A percentile compares a stretch with the other conserved stretches of the same genome.
phyloP scores from a whole-genome alignment of 1,140 invertebrate genomes.

The Drosophila takahashii region DNA sequence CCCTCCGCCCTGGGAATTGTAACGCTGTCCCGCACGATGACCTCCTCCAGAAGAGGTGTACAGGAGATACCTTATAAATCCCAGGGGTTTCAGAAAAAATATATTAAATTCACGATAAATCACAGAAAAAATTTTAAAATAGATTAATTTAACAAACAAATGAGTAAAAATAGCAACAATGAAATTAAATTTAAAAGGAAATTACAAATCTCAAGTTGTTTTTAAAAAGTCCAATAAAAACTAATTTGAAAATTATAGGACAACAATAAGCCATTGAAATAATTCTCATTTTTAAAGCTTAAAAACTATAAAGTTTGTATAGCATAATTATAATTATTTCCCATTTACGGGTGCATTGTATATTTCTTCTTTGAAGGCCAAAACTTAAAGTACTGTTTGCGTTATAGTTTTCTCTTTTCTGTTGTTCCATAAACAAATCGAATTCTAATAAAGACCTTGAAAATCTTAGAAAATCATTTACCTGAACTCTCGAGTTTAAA shows the following conservation, averaged over 20 bases:
- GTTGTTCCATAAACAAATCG: neutral
- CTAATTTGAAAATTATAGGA: too few species aligned
- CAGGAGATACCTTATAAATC: constrained; percentile 59
- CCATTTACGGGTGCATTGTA: neutral
- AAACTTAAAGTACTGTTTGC: neutral
- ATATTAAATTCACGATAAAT: neutral
- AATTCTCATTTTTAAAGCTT: too few species aligned
- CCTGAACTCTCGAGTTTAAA: neutral
- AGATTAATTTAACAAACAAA: neutral
- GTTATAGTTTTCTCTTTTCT: neutral
- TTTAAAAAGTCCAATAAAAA: too few species aligned
- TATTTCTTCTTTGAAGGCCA: neutral
- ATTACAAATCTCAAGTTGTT: too few species aligned
- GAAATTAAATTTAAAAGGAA: too few species aligned
- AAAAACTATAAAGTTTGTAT: neutral
- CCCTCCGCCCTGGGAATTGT: constrained; percentile 12
- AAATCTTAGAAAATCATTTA: neutral
- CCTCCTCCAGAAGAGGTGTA: constrained; percentile 66
- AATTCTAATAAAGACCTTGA: neutral
- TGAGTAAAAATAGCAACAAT: neutral
- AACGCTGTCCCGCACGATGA: constrained; percentile 44
- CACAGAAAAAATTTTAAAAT: neutral
- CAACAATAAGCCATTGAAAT: too few species aligned
- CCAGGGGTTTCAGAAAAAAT: neutral
- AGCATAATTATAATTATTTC: neutral